These are phyloP conservation scores for Oreohelix idahoensis DNA, from an alignment of 1,140 invertebrate species.

Conservation along the genomic window DNA sequence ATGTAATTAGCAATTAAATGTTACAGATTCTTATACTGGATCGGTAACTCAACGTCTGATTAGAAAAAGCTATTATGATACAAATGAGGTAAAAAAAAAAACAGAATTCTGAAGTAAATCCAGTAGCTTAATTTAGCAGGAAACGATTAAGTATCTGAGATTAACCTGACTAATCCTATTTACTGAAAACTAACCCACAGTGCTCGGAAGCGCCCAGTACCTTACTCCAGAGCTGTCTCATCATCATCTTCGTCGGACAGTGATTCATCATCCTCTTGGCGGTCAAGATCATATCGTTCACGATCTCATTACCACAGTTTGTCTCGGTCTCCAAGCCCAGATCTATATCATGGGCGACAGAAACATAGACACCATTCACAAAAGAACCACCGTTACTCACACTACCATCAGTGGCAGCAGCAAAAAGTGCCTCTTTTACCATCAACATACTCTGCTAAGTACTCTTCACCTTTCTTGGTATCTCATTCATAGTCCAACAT, in stretches of 20 bases:
- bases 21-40: too few species aligned
- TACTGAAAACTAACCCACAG: neutral
- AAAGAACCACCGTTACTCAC: too few species aligned
- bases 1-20: too few species aligned
- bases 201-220: neutral
- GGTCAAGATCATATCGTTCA: neutral
- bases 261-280: neutral
- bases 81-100: too few species aligned
- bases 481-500: too few species aligned
- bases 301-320: neutral
- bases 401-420: neutral
- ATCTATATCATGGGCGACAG: neutral
- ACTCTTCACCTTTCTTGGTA: neutral
- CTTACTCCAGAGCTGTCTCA: neutral
- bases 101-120: too few species aligned
- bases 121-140: too few species aligned
- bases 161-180: too few species aligned
- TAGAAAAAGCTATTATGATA: too few species aligned
- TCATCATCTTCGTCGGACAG: neutral
- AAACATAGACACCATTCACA: neutral
- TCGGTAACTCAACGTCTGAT: too few species aligned
- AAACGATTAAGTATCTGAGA: too few species aligned
- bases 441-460: neutral
- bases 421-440: neutral
- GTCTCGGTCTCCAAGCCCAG: neutral